Evolutionary conservation across 2,888 invertebrate species (phyloP).

Genomic region (Brachylomia viminalis): DNA sequence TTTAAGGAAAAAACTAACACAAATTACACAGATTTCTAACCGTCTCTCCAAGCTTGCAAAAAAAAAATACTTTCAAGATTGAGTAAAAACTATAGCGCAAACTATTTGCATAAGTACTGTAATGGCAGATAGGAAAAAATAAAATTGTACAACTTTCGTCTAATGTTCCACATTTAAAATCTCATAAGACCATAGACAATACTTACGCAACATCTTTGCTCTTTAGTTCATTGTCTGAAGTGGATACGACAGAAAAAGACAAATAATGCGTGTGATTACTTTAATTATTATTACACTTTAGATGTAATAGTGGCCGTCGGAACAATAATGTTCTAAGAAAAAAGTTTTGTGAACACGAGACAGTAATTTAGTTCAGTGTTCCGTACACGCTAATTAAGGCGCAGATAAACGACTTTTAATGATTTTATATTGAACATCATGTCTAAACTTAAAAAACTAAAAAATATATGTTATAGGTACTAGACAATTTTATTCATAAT

Average conservation of each 20-base stretch:
- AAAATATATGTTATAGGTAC: no score
- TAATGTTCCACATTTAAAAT: constrained; percentile 57
- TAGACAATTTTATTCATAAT: no score
- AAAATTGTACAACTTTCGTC: constrained; percentile 30
- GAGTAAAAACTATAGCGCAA: constrained; percentile 29
- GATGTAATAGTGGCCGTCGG: neutral
- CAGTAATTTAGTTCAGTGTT: constrained; percentile 12
- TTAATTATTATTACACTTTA: constrained; percentile 9
- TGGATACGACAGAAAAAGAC: constrained; percentile 18
- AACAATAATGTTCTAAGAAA: constrained; percentile 36
- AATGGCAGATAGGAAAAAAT: constrained; percentile 16
- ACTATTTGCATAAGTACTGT: constrained; percentile 35
- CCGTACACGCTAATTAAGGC: constrained; percentile 8
- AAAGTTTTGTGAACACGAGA: constrained; percentile 22
- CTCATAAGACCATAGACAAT: constrained; percentile 45
- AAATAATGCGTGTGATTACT: constrained; percentile 7
- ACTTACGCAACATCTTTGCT: constrained; percentile 48
- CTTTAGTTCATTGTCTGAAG: constrained; percentile 43
- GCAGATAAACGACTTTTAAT: no score
- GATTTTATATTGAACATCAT: no score
- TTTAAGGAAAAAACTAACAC: constrained; percentile 9
- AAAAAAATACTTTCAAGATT: constrained; percentile 30
- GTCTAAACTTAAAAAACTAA: no score
- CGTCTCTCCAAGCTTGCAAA: constrained; percentile 14
- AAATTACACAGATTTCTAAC: constrained; percentile 38